phyloP scores from a whole-genome alignment of 2,797 vertebrate species.

The Uromys caudimaculatus region DNA sequence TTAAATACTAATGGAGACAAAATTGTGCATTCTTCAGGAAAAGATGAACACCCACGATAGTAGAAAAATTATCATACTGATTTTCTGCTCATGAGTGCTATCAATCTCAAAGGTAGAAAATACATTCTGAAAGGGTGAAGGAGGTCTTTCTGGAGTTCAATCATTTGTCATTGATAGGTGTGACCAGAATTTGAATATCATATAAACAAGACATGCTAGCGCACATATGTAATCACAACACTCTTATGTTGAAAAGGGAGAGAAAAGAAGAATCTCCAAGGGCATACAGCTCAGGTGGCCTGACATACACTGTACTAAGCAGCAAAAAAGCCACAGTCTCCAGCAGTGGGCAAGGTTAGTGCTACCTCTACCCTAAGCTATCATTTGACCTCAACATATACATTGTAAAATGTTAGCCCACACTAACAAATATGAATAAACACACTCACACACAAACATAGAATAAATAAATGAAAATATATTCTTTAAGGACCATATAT shows the following conservation, averaged over 20 bases:
- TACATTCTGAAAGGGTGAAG: not conserved
- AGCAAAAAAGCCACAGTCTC: not conserved
- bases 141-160: not conserved
- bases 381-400: not conserved
- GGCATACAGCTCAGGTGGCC: not conserved
- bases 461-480: not conserved
- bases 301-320: not conserved
- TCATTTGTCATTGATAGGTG: not conserved
- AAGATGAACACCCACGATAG: not conserved
- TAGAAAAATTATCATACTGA: not conserved
- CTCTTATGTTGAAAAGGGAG: not conserved
- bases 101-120: not conserved
- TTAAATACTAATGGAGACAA: conserved; percentile 23
- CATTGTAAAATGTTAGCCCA: not conserved
- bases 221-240: not conserved
- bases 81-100: not conserved
- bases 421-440: not conserved
- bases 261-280: not conserved
- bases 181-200: not conserved
- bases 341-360: not conserved
- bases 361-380: not conserved
- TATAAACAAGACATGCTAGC: not conserved
- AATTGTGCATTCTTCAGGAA: conserved; percentile 26
- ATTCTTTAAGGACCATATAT: not conserved
- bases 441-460: not conserved